A percentile compares a stretch with the other conserved stretches of the same genome.
These are phyloP conservation scores for Ranitomeya imitator DNA, from an alignment of 2,113 vertebrate genomes.

Conservation along the genomic window DNA sequence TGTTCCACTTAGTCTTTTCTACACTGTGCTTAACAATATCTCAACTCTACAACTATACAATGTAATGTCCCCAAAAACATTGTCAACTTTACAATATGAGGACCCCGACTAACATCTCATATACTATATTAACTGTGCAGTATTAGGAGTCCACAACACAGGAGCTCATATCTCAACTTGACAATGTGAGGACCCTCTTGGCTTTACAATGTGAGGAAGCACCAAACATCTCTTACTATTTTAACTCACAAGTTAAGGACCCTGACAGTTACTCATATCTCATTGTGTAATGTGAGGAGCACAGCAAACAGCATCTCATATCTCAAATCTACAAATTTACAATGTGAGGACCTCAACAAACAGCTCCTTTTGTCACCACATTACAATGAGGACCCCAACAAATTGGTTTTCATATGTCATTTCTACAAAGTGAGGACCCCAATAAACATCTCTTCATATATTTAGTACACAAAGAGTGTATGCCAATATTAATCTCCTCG, in stretches of 20 bases:
- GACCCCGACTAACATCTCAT: not conserved
- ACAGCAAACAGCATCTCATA: not conserved
- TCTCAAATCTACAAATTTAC: not conserved
- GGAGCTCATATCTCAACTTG: not conserved
- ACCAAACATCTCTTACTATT: not conserved
- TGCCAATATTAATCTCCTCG: no score
- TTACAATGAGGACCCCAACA: not conserved
- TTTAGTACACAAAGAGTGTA: no score
- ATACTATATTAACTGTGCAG: no score
- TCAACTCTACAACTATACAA: no score
- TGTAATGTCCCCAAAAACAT: no score
- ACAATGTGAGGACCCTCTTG: not conserved
- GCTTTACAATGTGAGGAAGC: not conserved
- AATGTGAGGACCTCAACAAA: not conserved
- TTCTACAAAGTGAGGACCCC: not conserved
- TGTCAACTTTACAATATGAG: not conserved
- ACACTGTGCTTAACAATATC: slow-evolving; percentile 9
- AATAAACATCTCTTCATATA: not conserved
- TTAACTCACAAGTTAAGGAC: not conserved
- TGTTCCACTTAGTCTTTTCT: no score
- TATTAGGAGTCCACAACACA: not conserved
- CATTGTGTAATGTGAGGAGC: not conserved
- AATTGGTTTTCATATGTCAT: not conserved
- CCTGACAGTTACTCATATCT: not conserved
- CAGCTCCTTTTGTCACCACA: not conserved